phyloP scores from a whole-genome alignment of 35 echinoderm and acorn worm species.

The Holothuria glaberrima region DNA sequence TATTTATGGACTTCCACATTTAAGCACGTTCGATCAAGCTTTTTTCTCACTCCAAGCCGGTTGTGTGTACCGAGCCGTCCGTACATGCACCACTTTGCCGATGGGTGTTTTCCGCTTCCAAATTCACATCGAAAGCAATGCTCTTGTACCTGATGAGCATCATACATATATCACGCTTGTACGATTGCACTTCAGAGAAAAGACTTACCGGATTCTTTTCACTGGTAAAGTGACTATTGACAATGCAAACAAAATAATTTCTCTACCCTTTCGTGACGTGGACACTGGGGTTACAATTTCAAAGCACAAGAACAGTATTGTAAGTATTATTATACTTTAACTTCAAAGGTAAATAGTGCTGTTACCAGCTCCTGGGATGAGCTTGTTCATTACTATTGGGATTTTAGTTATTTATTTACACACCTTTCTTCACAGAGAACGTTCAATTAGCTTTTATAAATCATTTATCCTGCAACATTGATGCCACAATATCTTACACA shows the following conservation, averaged over 20 bases:
- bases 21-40: neutral
- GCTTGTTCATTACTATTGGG: no score
- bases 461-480: no score
- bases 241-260: no score
- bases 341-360: no score
- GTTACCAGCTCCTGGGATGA: no score
- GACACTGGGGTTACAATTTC: neutral
- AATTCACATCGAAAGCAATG: neutral
- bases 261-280: neutral
- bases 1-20: constrained; percentile 18
- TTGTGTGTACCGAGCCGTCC: constrained; percentile 1
- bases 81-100: neutral
- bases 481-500: no score
- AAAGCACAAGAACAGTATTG: neutral
- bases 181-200: neutral
- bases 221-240: neutral
- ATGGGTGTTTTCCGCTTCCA: neutral
- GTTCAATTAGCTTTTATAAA: no score
- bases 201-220: neutral
- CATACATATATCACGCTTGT: neutral
- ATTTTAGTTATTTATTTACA: no score
- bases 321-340: no score
- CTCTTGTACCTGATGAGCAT: neutral
- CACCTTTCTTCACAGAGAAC: no score
- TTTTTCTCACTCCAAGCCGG: constrained; percentile 13